phyloP scores from a whole-genome alignment of 2,113 vertebrate genomes.

The Calidris pygmaea region DNA sequence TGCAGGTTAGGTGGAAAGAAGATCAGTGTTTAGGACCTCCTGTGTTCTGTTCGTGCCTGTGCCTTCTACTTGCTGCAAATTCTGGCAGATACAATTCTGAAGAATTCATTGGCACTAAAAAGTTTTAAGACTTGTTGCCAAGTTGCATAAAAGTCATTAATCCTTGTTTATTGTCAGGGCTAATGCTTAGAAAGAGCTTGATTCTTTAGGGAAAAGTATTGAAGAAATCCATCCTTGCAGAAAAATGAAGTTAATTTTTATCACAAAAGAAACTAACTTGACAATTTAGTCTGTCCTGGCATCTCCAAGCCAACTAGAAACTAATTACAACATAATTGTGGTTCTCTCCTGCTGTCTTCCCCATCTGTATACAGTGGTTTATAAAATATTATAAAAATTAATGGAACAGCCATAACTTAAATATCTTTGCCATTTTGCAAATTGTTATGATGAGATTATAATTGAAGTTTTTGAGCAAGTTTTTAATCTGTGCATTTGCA shows the following conservation, averaged over 20 bases:
- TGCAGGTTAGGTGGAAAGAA: neutral
- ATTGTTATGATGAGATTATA: neutral
- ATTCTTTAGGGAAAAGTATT: neutral
- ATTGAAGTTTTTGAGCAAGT: neutral
- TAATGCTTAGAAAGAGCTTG: neutral
- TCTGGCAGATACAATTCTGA: neutral
- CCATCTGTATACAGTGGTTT: neutral
- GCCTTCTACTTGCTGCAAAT: neutral
- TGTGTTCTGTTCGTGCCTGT: neutral
- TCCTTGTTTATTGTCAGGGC: neutral
- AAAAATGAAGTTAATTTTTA: constrained; percentile 29
- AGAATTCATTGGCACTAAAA: neutral
- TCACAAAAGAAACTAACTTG: neutral
- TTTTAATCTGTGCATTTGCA: neutral
- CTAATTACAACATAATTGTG: neutral
- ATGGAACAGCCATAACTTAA: neutral
- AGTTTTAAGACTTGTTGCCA: neutral
- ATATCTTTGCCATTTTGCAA: neutral
- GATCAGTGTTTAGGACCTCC: neutral
- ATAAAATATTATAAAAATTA: neutral
- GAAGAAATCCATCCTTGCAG: neutral
- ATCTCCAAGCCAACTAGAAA: neutral
- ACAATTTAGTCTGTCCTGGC: neutral
- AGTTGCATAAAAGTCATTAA: constrained; percentile 8
- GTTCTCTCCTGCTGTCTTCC: neutral